Evolutionary conservation across 2,888 invertebrate genomes (phyloP).

Genomic region (Lymantria dispar): DNA sequence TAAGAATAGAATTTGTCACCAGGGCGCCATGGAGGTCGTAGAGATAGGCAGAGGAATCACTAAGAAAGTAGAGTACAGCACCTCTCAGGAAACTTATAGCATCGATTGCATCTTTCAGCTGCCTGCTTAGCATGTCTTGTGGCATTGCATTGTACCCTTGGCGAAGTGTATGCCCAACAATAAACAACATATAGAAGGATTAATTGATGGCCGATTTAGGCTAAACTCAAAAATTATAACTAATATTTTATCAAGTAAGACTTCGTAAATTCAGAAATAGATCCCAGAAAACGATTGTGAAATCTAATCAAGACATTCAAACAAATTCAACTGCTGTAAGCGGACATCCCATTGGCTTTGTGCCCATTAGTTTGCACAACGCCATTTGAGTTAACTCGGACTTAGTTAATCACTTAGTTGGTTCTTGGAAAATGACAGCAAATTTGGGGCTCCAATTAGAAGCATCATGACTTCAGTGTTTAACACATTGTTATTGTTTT

Average conservation of each 20-base stretch:
- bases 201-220: no score
- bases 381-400: constrained; percentile 2
- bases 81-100: no score
- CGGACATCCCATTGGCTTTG: constrained; percentile 35
- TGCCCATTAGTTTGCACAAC: constrained; percentile 42
- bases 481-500: no score
- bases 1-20: no score
- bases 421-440: background rate
- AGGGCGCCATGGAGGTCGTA: no score
- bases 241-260: no score
- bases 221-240: no score
- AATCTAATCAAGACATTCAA: constrained; percentile 27
- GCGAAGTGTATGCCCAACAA: no score
- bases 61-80: constrained; percentile 7
- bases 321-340: constrained; percentile 36
- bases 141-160: no score
- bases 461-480: background rate
- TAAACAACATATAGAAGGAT: no score
- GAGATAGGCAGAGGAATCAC: constrained; percentile 20
- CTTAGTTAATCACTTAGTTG: background rate
- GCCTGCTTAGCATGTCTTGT: no score
- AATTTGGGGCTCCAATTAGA: background rate
- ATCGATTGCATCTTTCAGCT: no score
- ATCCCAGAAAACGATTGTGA: constrained; percentile 18
- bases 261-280: constrained; percentile 10